phyloP scores from a whole-genome alignment of 2,888 invertebrate species.

The Ptychoptera albimana region DNA sequence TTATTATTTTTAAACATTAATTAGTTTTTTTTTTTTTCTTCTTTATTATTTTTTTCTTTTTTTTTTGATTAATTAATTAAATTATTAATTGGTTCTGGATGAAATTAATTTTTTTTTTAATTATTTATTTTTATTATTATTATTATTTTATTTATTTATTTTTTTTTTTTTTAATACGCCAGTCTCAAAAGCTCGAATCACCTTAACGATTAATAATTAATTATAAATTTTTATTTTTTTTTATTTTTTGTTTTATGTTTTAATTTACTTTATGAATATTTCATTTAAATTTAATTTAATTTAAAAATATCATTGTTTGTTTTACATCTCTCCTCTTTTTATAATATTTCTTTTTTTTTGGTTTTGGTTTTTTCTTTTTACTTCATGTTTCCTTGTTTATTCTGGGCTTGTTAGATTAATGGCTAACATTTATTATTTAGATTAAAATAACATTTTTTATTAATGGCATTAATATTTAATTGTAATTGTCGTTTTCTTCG shows the following conservation, averaged over 20 bases:
- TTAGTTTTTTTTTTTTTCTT: constrained; percentile 10
- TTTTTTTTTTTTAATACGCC: constrained; percentile 20
- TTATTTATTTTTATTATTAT: not conserved
- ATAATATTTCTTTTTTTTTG: constrained; percentile 2
- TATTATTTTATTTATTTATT: constrained; percentile 3
- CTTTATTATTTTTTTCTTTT: constrained; percentile 8
- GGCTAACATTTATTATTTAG: constrained; percentile 6
- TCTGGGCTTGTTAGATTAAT: constrained; percentile 9
- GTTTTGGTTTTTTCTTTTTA: constrained; percentile 3
- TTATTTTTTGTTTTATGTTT: constrained; percentile 11
- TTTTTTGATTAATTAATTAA: not conserved
- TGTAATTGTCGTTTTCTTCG: constrained; percentile 32
- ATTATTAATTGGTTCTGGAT: not conserved
- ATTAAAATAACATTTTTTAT: not conserved
- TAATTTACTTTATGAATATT: constrained; percentile 21
- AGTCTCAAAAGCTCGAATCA: constrained; percentile 34
- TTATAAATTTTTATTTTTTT: constrained; percentile 10
- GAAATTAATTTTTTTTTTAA: not conserved
- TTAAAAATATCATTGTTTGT: constrained; percentile 5
- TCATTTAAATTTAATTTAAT: constrained; percentile 4
- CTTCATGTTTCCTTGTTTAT: constrained; percentile 8
- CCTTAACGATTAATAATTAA: constrained; percentile 13
- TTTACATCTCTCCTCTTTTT: not conserved
- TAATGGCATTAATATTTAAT: not conserved
- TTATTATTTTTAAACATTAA: constrained; percentile 5